Conservation (phyloP, 2,888 invertebrate species). For the Drosophila seclusa region DNA sequence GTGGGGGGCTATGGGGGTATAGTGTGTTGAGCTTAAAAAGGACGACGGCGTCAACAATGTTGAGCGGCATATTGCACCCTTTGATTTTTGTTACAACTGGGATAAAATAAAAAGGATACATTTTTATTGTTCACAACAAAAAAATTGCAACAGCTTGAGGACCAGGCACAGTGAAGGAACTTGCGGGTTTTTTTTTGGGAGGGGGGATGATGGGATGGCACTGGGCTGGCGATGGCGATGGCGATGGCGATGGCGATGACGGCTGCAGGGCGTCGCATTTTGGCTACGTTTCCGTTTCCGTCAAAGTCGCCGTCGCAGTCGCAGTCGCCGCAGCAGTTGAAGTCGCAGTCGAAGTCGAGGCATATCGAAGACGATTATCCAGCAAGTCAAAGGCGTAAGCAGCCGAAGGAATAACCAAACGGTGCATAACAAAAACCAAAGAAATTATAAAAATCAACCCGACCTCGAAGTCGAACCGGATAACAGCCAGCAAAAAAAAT, state of each 20-base stretch:
- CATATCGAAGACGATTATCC: conserved; percentile 73
- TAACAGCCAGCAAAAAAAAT: conserved; percentile 61
- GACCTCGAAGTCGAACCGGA: conserved; percentile 26
- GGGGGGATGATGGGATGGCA: background rate
- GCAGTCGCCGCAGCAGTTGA: conserved; percentile 10
- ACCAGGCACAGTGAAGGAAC: conserved; percentile 7
- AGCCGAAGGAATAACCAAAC: conserved; percentile 17
- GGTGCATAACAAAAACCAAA: conserved; percentile 15
- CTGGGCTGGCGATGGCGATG: conserved; percentile 10
- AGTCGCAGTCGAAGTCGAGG: conserved; percentile 25
- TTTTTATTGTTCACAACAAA: conserved; percentile 74
- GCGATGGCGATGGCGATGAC: conserved; percentile 29
- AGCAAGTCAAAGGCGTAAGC: conserved; percentile 50
- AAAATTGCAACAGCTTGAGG: conserved; percentile 69
- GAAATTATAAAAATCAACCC: conserved; percentile 32
- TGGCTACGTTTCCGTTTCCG: conserved; percentile 78
- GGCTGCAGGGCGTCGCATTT: conserved; percentile 75
- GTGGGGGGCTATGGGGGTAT: background rate
- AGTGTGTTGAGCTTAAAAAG: background rate
- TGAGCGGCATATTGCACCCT: conserved; percentile 72
- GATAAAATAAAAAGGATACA: conserved; percentile 54
- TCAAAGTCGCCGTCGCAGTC: conserved; percentile 52
- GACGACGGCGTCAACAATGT: conserved; percentile 41
- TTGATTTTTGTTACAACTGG: conserved; percentile 63
- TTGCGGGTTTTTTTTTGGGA: background rate